A percentile compares a stretch with the other conserved stretches of the same genome.
These are phyloP conservation scores for Homalodisca vitripennis DNA, from an alignment of 1,140 invertebrate species.

Conservation along the genomic window DNA sequence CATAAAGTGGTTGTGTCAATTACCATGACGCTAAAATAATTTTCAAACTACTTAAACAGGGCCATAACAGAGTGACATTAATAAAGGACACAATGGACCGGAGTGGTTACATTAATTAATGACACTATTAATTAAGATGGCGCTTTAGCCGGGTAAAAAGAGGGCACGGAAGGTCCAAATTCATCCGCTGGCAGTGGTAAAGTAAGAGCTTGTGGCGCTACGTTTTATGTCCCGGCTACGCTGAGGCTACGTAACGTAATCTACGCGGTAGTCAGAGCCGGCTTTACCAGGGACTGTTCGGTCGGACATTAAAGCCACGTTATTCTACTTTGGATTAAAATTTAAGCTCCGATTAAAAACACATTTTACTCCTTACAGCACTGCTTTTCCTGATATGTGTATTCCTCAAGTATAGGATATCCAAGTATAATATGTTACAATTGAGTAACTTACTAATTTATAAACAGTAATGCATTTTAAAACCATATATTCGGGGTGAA, in stretches of 20 bases:
- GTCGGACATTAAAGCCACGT: constrained; percentile 1
- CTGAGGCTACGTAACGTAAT: too few species aligned
- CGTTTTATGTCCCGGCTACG: too few species aligned
- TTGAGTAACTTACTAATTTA: too few species aligned
- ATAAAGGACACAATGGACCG: constrained; percentile 13
- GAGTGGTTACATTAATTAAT: constrained; percentile 18
- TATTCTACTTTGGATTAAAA: not conserved
- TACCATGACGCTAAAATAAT: constrained; percentile 13
- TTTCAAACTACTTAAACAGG: constrained; percentile 24
- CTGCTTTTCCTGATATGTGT: too few species aligned
- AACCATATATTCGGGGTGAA: too few species aligned
- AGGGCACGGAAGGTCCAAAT: not conserved
- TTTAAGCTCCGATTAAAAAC: not conserved
- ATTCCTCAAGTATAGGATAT: too few species aligned
- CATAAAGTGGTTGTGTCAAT: not conserved
- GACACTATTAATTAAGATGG: constrained; percentile 14
- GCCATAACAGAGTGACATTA: not conserved
- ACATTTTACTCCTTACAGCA: too few species aligned
- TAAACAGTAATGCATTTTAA: too few species aligned
- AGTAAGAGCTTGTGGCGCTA: not conserved
- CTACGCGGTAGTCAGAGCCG: too few species aligned
- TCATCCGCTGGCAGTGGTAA: not conserved
- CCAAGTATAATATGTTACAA: too few species aligned
- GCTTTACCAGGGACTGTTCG: too few species aligned
- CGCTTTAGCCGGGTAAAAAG: constrained; percentile 8